These are phyloP conservation scores for Mechanitis messenoides DNA, from an alignment of 2,888 invertebrate genomes.

Conservation along the genomic window DNA sequence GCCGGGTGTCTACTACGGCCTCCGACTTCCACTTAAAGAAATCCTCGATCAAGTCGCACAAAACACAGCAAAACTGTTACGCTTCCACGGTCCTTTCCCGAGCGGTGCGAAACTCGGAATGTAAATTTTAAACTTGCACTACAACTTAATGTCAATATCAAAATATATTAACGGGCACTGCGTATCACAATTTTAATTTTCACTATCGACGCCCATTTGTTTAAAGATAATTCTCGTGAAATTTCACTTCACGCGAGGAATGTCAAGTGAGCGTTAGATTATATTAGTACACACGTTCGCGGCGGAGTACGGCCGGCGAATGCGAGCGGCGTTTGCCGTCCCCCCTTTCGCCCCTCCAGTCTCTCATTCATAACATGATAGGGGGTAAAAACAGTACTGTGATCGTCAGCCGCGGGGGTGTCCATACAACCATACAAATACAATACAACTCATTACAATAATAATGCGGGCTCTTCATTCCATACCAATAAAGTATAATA, in stretches of 20 bases:
- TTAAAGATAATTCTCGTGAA: constrained; percentile 57
- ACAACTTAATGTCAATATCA: constrained; percentile 43
- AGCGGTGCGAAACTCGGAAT: constrained; percentile 50
- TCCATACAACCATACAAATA: constrained; percentile 29
- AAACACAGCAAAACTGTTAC: constrained; percentile 64
- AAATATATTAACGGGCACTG: constrained; percentile 53
- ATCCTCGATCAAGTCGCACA: constrained; percentile 52
- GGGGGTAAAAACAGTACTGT: constrained; percentile 56
- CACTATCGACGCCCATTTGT: constrained; percentile 70
- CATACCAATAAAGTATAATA: not conserved
- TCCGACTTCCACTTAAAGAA: constrained; percentile 53
- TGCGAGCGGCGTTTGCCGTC: constrained; percentile 42
- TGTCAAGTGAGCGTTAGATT: constrained; percentile 38
- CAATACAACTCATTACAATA: constrained; percentile 36
- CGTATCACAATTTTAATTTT: constrained; percentile 64
- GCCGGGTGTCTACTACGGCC: constrained; percentile 57
- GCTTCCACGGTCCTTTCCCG: constrained; percentile 49
- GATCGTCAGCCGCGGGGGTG: constrained; percentile 39
- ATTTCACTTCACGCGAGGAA: constrained; percentile 68
- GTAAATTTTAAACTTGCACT: constrained; percentile 38
- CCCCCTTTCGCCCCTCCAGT: constrained; percentile 39
- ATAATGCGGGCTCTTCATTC: constrained; percentile 32
- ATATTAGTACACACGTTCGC: constrained; percentile 41
- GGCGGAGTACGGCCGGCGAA: constrained; percentile 61
- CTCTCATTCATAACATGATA: constrained; percentile 66